Evolutionary conservation across 1,140 invertebrate genomes (phyloP).

Genomic region (Danaus melanippus): DNA sequence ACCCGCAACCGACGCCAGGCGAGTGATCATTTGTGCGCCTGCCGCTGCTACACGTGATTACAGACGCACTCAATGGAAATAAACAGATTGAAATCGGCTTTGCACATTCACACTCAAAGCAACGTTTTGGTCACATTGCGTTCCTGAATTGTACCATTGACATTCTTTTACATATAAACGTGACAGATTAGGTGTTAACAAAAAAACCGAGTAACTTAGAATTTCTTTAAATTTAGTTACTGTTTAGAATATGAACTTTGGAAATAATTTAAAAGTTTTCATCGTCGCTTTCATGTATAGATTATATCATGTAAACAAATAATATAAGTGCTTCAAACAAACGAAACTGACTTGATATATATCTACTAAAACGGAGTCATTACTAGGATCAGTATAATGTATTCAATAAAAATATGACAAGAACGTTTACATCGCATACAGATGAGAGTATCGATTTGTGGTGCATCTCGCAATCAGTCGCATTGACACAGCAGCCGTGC

Average conservation of each 20-base stretch:
- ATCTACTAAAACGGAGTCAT: not conserved
- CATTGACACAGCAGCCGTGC: slow-evolving; percentile 30
- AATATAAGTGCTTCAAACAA: not conserved
- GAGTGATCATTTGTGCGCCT: slow-evolving; percentile 47
- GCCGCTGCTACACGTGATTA: slow-evolving; percentile 41
- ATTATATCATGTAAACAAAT: not conserved
- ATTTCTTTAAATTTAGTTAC: too few relatives aligned
- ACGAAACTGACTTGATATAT: not conserved
- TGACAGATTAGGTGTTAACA: too few relatives aligned
- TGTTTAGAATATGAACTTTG: too few relatives aligned
- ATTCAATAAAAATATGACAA: slow-evolving; percentile 1
- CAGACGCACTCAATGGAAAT: slow-evolving; percentile 40
- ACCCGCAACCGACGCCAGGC: slow-evolving; percentile 35
- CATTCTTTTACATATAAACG: too few relatives aligned
- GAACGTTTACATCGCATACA: slow-evolving; percentile 10
- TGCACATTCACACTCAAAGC: slow-evolving; percentile 36
- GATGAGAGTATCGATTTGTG: slow-evolving; percentile 31
- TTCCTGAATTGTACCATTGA: slow-evolving; percentile 6
- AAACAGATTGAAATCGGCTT: slow-evolving; percentile 35
- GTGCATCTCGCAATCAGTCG: slow-evolving; percentile 31
- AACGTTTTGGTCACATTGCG: slow-evolving; percentile 16
- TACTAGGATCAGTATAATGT: not conserved
- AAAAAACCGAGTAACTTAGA: too few relatives aligned
- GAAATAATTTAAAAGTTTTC: slow-evolving; percentile 1
- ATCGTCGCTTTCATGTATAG: not conserved